These are phyloP conservation scores for Willowsia nigromaculata DNA, from an alignment of 2,888 invertebrate species.

Conservation along the genomic window DNA sequence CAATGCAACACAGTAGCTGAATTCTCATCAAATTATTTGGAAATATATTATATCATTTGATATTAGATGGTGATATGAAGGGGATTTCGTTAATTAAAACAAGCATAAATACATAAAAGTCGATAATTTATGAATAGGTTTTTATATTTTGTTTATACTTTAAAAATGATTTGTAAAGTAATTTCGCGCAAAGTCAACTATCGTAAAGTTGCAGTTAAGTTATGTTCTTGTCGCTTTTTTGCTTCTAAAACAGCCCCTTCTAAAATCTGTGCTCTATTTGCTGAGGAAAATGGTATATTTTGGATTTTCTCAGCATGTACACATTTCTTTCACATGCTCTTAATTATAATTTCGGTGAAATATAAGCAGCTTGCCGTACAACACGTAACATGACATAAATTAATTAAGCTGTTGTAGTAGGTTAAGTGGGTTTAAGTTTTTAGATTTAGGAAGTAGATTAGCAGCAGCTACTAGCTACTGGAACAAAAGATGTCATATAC, in stretches of 20 bases:
- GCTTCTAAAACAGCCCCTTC: not conserved
- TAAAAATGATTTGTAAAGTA: not conserved
- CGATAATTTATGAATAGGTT: slow-evolving; percentile 6
- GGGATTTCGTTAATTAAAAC: not conserved
- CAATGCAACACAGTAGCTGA: slow-evolving; percentile 67
- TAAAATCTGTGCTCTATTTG: not conserved
- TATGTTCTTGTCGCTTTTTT: not conserved
- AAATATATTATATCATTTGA: not conserved
- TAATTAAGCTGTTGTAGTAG: not conserved
- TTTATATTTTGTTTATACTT: slow-evolving; percentile 54
- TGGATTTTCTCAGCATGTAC: slow-evolving; percentile 18
- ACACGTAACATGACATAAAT: slow-evolving; percentile 58
- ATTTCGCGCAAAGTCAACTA: not conserved
- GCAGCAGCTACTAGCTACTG: slow-evolving; percentile 25
- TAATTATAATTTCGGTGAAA: not conserved
- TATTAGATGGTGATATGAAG: not conserved
- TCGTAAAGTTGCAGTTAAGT: not conserved
- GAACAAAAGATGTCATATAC: slow-evolving; percentile 52
- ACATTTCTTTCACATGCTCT: not conserved
- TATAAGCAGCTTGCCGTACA: slow-evolving; percentile 61
- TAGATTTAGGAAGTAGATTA: not conserved
- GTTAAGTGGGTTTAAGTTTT: not conserved
- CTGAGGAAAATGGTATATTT: not conserved
- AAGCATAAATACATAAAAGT: not conserved
- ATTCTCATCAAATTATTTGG: not conserved